Conservation (phyloP, 1,140 invertebrate genomes). For the Adoxophyes honmai region DNA sequence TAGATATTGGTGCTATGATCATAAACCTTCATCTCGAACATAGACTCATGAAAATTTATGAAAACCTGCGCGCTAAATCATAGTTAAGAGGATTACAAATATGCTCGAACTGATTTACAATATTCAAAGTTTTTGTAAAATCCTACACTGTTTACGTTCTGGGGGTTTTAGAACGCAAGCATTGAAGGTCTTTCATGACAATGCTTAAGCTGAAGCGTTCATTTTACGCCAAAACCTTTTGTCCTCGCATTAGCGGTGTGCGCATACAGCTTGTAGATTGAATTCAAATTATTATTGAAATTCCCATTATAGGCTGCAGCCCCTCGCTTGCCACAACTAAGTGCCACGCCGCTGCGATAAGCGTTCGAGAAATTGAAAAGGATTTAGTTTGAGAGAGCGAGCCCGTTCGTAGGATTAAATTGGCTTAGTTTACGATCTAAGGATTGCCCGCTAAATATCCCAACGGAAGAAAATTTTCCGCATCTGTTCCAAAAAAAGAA, state of each 20-base stretch:
- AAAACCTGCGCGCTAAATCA: too few relatives aligned
- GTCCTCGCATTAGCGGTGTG: background rate
- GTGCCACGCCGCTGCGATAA: conserved; percentile 34
- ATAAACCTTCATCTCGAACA: too few relatives aligned
- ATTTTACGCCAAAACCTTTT: background rate
- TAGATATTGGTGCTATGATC: too few relatives aligned
- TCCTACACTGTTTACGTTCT: too few relatives aligned
- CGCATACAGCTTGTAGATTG: background rate
- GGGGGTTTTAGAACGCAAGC: too few relatives aligned
- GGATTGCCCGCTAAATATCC: conserved; percentile 21
- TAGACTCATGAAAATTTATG: too few relatives aligned
- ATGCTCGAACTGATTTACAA: background rate
- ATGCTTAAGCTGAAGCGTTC: background rate
- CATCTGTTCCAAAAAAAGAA: background rate
- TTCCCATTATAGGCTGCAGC: background rate
- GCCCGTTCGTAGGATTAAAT: conserved; percentile 47
- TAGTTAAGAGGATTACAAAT: too few relatives aligned
- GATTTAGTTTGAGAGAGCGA: conserved; percentile 40
- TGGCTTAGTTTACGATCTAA: conserved; percentile 41
- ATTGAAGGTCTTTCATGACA: too few relatives aligned
- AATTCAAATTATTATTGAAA: conserved; percentile 16
- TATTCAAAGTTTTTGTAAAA: too few relatives aligned
- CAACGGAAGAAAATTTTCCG: background rate
- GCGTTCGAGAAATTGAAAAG: conserved; percentile 54
- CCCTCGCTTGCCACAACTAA: conserved; percentile 18